These are phyloP conservation scores for Notocelia uddmanniana DNA, from an alignment of 2,888 invertebrate genomes.

Conservation along the genomic window DNA sequence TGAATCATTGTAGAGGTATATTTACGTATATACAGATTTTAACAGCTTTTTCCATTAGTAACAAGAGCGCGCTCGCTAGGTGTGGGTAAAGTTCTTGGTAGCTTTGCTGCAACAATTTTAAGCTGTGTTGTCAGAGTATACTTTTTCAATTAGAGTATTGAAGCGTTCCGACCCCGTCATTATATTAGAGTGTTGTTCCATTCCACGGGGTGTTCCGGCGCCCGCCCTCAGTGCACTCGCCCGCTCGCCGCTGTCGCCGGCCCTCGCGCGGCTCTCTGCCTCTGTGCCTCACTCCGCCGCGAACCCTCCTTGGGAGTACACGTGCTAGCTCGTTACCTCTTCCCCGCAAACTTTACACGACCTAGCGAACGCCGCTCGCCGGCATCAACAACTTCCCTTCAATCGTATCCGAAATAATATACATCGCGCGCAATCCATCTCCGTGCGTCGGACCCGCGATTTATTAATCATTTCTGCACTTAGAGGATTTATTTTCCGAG, in stretches of 20 bases:
- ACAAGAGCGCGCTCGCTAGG: not conserved
- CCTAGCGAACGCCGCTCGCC: conserved; percentile 57
- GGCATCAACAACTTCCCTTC: conserved; percentile 49
- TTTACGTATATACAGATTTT: not conserved
- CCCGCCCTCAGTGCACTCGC: conserved; percentile 58
- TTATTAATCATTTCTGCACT: conserved; percentile 3
- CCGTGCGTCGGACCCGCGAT: conserved; percentile 6
- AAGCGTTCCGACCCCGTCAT: conserved; percentile 85
- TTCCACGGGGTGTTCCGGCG: conserved; percentile 74
- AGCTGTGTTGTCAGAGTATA: conserved; percentile 79
- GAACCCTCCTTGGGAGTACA: conserved; percentile 60
- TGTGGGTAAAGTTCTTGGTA: conserved; percentile 30
- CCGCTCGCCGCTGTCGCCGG: conserved; percentile 50
- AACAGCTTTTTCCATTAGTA: not conserved
- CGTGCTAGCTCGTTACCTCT: conserved; percentile 55
- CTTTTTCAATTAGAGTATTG: conserved; percentile 86
- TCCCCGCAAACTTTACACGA: conserved; percentile 80
- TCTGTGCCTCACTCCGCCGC: conserved; percentile 69
- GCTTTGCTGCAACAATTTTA: conserved; percentile 67
- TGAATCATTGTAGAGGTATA: not conserved
- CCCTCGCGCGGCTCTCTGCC: conserved; percentile 46
- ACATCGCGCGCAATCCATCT: conserved; percentile 14
- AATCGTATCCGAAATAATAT: conserved; percentile 34
- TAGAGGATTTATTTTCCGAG: conserved; percentile 20
- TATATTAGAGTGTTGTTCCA: conserved; percentile 85